These are phyloP conservation scores for Ruditapes philippinarum DNA, from an alignment of 1,140 invertebrate species.

Conservation along the genomic window DNA sequence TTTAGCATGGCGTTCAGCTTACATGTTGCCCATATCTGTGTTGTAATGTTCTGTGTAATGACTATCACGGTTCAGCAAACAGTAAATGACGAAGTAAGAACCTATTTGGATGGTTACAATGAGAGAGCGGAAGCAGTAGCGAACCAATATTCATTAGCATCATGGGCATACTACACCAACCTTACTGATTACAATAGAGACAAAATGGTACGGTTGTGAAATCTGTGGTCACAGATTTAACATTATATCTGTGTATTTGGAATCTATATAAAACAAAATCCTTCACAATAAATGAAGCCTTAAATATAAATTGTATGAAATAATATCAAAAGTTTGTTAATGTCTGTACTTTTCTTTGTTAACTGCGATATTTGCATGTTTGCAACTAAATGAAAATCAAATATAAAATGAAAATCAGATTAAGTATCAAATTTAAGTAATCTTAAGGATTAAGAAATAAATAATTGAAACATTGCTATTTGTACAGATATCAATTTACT, in stretches of 20 bases:
- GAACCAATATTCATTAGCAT: conserved; percentile 6
- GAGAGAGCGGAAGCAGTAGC: background rate
- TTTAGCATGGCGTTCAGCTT: no score
- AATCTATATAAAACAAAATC: background rate
- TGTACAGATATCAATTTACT: background rate
- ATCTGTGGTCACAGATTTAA: background rate
- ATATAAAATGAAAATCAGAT: no score
- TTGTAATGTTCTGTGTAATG: background rate
- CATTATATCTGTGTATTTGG: no score
- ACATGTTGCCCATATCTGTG: no score
- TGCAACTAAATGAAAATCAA: no score
- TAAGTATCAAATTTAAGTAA: background rate
- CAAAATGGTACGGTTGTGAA: conserved; percentile 60
- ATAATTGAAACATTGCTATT: background rate
- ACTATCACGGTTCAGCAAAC: background rate
- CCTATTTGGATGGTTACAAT: conserved; percentile 34
- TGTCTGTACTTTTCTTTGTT: background rate
- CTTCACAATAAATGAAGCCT: background rate
- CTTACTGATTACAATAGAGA: conserved; percentile 79
- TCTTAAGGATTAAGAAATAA: background rate
- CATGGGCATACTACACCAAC: conserved; percentile 78
- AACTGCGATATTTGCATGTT: no score
- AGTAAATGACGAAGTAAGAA: background rate
- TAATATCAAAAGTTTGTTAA: background rate
- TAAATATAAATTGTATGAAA: background rate